A percentile compares a stretch with the other conserved stretches of the same genome.
Conservation (phyloP, 1,140 invertebrate species). For the Drosophila murphyi region DNA sequence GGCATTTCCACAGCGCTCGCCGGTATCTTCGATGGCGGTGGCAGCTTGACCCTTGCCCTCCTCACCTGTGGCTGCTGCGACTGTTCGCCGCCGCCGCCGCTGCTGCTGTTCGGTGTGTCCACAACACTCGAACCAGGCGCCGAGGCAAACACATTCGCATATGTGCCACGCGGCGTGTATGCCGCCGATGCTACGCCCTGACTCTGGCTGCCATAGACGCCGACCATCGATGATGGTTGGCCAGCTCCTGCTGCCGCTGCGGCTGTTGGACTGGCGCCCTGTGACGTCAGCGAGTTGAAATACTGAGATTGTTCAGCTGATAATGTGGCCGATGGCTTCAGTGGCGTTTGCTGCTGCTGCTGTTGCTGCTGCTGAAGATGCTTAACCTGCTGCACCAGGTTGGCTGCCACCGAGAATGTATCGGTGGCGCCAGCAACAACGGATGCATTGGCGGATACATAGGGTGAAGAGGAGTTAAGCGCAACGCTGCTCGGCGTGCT, state of each 20-base stretch:
- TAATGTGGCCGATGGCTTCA: slow-evolving; percentile 77
- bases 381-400: slow-evolving; percentile 74
- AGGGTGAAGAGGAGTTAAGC: slow-evolving; percentile 51
- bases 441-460: slow-evolving; percentile 36
- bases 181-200: slow-evolving; percentile 22
- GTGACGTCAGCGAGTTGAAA: slow-evolving; percentile 83
- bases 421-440: slow-evolving; percentile 40
- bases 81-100: slow-evolving; percentile 41
- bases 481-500: slow-evolving; percentile 51
- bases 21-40: slow-evolving; percentile 97
- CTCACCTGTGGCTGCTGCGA: slow-evolving; percentile 88
- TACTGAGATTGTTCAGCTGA: slow-evolving; percentile 85
- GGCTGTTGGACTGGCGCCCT: slow-evolving; percentile 66
- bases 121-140: slow-evolving; percentile 63
- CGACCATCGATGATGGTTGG: slow-evolving; percentile 36
- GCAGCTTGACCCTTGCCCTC: slow-evolving; percentile 90
- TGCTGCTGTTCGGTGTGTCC: slow-evolving; percentile 54
- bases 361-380: slow-evolving; percentile 64
- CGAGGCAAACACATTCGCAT: slow-evolving; percentile 78
- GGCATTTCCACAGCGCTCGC: slow-evolving; percentile 98
- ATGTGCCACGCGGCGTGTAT: slow-evolving; percentile 61
- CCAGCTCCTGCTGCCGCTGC: slow-evolving; percentile 47
- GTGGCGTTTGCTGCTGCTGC: slow-evolving; percentile 66
- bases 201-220: slow-evolving; percentile 43
- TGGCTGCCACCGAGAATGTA: slow-evolving; percentile 80